Percentiles rank a stretch among this genome's conserved stretches.
Conservation (phyloP, 2,888 invertebrate genomes). For the Tanaodytes sp. region DNA sequence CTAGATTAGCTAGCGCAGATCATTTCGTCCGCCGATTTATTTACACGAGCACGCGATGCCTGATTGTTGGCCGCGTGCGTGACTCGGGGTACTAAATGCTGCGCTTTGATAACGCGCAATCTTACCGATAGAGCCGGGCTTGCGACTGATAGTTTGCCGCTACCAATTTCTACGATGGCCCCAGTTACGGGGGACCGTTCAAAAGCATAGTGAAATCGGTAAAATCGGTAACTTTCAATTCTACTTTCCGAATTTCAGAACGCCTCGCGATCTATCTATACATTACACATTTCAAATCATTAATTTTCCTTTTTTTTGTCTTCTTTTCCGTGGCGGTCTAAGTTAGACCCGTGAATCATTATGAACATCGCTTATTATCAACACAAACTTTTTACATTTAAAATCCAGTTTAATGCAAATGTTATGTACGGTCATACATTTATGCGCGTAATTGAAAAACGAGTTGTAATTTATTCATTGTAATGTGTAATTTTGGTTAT, state of each 20-base stretch:
- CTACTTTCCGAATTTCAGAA: conserved; percentile 24
- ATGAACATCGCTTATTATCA: no score
- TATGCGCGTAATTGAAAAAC: no score
- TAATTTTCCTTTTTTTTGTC: no score
- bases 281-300: no score
- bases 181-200: conserved; percentile 24
- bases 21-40: conserved; percentile 30
- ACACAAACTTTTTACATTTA: no score
- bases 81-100: conserved; percentile 35
- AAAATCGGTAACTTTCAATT: conserved; percentile 40
- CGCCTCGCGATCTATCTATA: no score
- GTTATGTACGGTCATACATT: no score
- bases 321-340: no score
- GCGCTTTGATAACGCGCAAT: conserved; percentile 38
- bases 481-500: no score
- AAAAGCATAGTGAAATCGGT: conserved; percentile 26
- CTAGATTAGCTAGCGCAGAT: conserved; percentile 31
- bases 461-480: no score
- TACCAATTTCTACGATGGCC: conserved; percentile 29
- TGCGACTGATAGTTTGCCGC: conserved; percentile 11
- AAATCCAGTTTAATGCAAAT: no score
- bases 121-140: conserved; percentile 21
- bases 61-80: conserved; percentile 35
- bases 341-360: no score
- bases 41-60: conserved; percentile 40